Evolutionary conservation across 2,797 vertebrate genomes (phyloP), one percentile per base, ranked within the genome.

Genomic region (Brachymystax lenok): DNA sequence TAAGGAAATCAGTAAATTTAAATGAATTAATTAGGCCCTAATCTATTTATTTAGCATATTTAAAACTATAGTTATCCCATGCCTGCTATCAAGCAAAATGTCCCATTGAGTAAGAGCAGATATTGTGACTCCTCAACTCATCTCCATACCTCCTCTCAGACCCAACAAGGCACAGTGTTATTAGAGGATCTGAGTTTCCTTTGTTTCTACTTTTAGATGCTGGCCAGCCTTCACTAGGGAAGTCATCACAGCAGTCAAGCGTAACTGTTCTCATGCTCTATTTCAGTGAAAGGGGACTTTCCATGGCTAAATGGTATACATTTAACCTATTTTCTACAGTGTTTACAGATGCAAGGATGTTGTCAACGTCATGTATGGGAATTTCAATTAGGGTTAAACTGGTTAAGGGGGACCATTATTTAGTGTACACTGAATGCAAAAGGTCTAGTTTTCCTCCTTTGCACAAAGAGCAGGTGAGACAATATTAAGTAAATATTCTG

Each of bases 261-360:
- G 13, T 13, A 75, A 74, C 76, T 74, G 83, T 89, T 90, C 86
- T 90, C 87, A 90, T 82, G 84, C 79, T 84, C 79, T 76, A 71
- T 73, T 69, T 76, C 61, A 71, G 84, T 67, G 77, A 63, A 82
- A n/a, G 69, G 80, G 87, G 84, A 85, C 79, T 90, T 91, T 86
- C 89, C 87, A 76, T 77, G 13, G 59, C 4, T 69, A 76, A 70
- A 83, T 80, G 77, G 69, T 66, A 6, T 12, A 70, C 33, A 35
- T 71, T 61, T 66, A 54, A 72, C 59, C 46, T 74, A 56, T 54
- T 80, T 77, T 82, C 50, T 74, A 69, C 33, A 33, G n/a, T 5
- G 67, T 35, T 74, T 52, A 63, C 51, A 77, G 69, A 30, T 71
- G 6, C 82, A 72, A 76, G 61, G 46, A 33, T 68, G 64, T 40